Evolutionary conservation across 2,797 vertebrate genomes (phyloP).

Genomic region (Epinephelus coioides): DNA sequence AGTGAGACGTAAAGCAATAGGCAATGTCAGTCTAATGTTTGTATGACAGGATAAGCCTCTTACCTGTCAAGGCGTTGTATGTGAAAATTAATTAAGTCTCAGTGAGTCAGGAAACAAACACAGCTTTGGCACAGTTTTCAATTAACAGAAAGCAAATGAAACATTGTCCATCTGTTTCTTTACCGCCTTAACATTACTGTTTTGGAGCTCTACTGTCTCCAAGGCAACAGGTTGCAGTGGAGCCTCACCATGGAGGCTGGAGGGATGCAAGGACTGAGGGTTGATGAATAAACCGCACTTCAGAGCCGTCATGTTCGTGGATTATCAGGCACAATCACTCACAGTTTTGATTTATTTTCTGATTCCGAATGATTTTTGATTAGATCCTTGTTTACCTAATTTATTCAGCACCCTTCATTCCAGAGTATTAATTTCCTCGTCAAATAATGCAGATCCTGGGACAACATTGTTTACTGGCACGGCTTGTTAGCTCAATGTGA

Average conservation of each 20-base stretch:
- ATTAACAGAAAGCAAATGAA: conserved; percentile 66
- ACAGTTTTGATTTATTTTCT: conserved; percentile 56
- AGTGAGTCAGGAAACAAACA: conserved; percentile 54
- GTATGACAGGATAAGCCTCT: conserved; percentile 65
- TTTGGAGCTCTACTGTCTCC: conserved; percentile 70
- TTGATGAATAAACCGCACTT: conserved; percentile 54
- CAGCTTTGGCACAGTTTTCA: conserved; percentile 56
- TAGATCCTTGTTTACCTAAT: conserved; percentile 66
- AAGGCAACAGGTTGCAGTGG: conserved; percentile 78
- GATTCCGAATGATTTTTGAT: conserved; percentile 51
- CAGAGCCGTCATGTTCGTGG: conserved; percentile 47
- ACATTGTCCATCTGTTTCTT: conserved; percentile 37
- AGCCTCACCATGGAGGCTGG: conserved; percentile 28
- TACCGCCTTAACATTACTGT: conserved; percentile 37
- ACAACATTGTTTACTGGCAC: conserved; percentile 55
- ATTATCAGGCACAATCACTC: conserved; percentile 40
- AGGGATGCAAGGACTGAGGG: conserved; percentile 24
- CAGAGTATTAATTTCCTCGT: conserved; percentile 47
- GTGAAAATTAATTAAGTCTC: conserved; percentile 61
- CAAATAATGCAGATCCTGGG: conserved; percentile 51
- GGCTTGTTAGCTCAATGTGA: conserved; percentile 48
- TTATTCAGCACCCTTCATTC: conserved; percentile 54
- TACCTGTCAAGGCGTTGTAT: conserved; percentile 56
- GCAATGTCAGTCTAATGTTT: conserved; percentile 45
- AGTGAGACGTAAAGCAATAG: conserved; percentile 20